Evolutionary conservation across 2,888 invertebrate species (phyloP), one percentile per base, ranked within the genome.

Genomic region (Chymomyza fuscimana): DNA sequence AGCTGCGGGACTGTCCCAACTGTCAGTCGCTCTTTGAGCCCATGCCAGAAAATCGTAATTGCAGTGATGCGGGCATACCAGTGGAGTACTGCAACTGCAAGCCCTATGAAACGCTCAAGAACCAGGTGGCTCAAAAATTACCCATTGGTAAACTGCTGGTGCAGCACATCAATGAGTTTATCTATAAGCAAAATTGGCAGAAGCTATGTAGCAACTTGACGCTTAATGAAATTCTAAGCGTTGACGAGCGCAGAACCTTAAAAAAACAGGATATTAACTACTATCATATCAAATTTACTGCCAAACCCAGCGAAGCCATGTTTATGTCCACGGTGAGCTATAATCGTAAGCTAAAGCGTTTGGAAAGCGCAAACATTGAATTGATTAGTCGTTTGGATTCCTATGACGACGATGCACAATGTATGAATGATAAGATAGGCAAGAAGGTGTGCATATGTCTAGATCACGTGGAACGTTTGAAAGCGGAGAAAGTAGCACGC

Each of bases 1-100:
- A 88, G 0, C 93, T 94, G 65, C 85, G 89, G 65, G 94, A 93
- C 16, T 96, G 95, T 86, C 93, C 93, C 0, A 93, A 91, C 4
- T 96, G 96, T 85, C 93, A 93, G 70, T 94, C 94, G 65, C 84
- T 96, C 64, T 94, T 96, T 66, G 89, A 92, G 40, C 91, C 92
- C 51, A 92, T 95, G 2, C 93, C 83, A 90, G 70, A 64, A 54
- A 77, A 76, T 50, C 75, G 87, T 5, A 73, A 54, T 0, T 87
- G 87, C 32, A 56, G 52, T 10, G 70, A 79, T 50, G 81, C 73
- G 0, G 81, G 79, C 29, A 87, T 87, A 32, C 25, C 67, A 1
- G 77, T 78, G 7, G 62, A 76, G 7, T 79, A 77, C 76, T 87
- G 87, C 62, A 78, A 79, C 7, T 87, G 86, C 63, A 93, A 94